Percentiles rank a stretch among this genome's conserved stretches.
These are phyloP conservation scores for Seriola quinqueradiata DNA, from an alignment of 2,113 vertebrate species.

Conservation along the genomic window DNA sequence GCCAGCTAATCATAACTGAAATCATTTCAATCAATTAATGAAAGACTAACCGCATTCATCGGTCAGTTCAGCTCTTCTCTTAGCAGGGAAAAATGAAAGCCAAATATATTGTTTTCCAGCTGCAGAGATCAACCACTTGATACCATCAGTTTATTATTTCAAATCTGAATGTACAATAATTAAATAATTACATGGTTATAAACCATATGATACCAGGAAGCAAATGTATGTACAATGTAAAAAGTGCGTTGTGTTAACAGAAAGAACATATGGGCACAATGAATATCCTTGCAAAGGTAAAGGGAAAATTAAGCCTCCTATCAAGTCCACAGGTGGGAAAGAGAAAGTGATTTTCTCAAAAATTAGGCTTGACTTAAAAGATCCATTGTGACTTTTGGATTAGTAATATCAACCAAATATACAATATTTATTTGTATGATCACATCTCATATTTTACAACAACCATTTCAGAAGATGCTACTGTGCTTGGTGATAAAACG, in stretches of 20 bases:
- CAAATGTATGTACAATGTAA: conserved; percentile 73
- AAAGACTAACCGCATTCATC: neutral
- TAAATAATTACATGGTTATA: conserved; percentile 77
- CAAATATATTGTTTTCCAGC: neutral
- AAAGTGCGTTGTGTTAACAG: conserved; percentile 80
- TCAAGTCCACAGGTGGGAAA: conserved; percentile 29
- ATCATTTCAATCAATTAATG: neutral
- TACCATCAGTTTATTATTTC: conserved; percentile 75
- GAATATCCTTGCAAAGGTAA: conserved; percentile 26
- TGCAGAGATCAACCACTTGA: conserved; percentile 12
- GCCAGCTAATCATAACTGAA: no score
- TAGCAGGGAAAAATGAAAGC: neutral
- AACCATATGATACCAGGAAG: conserved; percentile 68
- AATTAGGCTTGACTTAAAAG: conserved; percentile 28
- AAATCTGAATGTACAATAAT: conserved; percentile 79
- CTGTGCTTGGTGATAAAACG: conserved; percentile 52
- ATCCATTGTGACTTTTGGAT: conserved; percentile 27
- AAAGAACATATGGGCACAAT: conserved; percentile 52
- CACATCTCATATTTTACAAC: conserved; percentile 51
- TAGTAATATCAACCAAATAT: conserved; percentile 45
- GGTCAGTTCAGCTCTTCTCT: neutral
- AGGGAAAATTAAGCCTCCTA: conserved; percentile 19
- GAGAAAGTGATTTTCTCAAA: conserved; percentile 11
- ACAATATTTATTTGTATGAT: conserved; percentile 65
- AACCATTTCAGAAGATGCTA: conserved; percentile 45